Base-by-base conservation (phyloP, 2,888 invertebrate species). In the Melanophora roralis region DNA sequence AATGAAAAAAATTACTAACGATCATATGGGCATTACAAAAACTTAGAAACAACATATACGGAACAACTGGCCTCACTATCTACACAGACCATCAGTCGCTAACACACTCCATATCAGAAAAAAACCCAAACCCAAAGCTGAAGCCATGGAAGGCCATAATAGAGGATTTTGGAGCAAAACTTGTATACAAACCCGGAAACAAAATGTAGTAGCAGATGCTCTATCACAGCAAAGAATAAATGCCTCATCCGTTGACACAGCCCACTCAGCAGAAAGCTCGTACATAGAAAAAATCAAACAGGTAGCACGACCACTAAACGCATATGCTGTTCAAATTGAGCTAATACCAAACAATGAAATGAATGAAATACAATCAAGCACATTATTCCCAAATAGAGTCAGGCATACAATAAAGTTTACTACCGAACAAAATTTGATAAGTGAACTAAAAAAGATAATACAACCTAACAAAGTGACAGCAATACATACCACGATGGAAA, bases 91-190 rank as follows among this genome's bases (percentile, higher is more conserved):
- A 27, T 6, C 27, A 27, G 6, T 27, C 27, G 3, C 6, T 27
- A 6, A 27, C 27, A 5, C 27, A 27, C 27, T 27, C 27, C 6
- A 27, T 27, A 27, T 27, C 27, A 3, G 11, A 36, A 8, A 36
- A 36, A 8, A 36, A 36, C 11, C 36, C 36, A 2, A 36, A 36
- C 36, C 8, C 36, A 11, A 36, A 36, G 11, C 11, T 36, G 36
- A 36, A 36, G 11, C 36, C 8, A 8, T 36, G 36, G 36, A 11
- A 36, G 11, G 36, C 36, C 3, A 36, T 36, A 36, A 36, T 53
- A 45, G 45, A 60, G 45, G 45, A 45, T 12, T 60, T 27, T 60
- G 60, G 60, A 32, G 60, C 60, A 11, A 60, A 60, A 27, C 32
- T 60, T 45, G 32, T 43, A 45, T 60, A 60, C 9, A 27, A 45